phyloP scores from a whole-genome alignment of 2,797 vertebrate species.

The Acanthurus lineatus region DNA sequence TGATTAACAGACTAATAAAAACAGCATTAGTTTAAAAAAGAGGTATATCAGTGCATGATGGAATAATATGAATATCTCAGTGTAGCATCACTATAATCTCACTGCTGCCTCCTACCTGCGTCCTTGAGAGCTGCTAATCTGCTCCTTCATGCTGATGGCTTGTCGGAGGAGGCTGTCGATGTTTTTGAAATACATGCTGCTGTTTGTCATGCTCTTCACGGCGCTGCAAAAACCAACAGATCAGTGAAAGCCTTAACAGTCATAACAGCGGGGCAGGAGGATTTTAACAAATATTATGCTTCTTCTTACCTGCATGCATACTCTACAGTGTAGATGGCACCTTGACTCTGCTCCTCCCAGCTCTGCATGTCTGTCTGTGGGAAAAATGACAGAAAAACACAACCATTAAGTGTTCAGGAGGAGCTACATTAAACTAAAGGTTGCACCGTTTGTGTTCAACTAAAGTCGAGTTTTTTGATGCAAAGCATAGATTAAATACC shows the following conservation, averaged over 20 bases:
- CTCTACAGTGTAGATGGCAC: constrained; percentile 96
- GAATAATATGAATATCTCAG: not conserved
- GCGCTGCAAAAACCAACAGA: constrained; percentile 85
- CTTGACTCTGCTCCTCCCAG: constrained; percentile 99
- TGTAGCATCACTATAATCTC: not conserved
- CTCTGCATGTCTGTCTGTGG: constrained; percentile 97
- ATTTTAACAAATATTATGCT: not conserved
- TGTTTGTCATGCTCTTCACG: constrained; percentile 95
- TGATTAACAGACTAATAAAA: not conserved
- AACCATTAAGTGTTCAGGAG: not conserved
- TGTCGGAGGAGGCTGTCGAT: constrained; percentile 93
- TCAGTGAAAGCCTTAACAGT: not conserved
- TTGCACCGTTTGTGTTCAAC: too few relatives aligned
- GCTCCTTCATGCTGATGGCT: constrained; percentile 91
- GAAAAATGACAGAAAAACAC: not conserved
- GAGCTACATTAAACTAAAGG: not conserved
- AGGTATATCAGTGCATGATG: not conserved
- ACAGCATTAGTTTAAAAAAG: accelerated
- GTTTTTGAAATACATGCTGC: constrained; percentile 94
- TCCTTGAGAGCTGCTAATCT: constrained; percentile 89
- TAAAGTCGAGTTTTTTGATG: too few relatives aligned
- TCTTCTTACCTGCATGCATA: constrained; percentile 93
- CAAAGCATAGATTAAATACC: not conserved
- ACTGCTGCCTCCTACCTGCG: constrained; percentile 89
- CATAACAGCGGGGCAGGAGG: not conserved